phyloP scores from a whole-genome alignment of 2,888 invertebrate genomes.

The Lithophane ornitopus region DNA sequence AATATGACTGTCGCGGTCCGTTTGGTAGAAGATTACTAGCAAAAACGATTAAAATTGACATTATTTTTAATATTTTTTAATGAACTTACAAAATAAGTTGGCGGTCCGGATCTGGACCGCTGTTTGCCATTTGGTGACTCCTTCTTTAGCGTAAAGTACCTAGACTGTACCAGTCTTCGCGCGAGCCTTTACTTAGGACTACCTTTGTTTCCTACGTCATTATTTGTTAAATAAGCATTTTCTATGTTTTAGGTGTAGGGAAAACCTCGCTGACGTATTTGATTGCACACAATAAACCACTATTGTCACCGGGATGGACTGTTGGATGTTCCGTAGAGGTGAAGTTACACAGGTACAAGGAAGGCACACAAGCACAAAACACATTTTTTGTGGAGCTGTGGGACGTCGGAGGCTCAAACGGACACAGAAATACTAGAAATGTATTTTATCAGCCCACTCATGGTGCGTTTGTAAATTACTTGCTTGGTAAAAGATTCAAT shows the following conservation, averaged over 20 bases:
- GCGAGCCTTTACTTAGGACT: too few species aligned
- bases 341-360: conserved; percentile 98
- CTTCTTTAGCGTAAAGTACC: not conserved
- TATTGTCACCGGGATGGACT: conserved; percentile 97
- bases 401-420: conserved; percentile 99
- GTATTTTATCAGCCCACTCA: conserved; percentile 98
- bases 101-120: too few species aligned
- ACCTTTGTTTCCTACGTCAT: not conserved
- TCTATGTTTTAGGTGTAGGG: conserved; percentile 94
- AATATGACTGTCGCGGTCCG: too few species aligned
- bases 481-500: not conserved
- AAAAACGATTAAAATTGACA: too few species aligned
- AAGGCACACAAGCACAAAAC: conserved; percentile 97
- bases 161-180: too few species aligned
- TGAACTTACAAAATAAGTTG: too few species aligned
- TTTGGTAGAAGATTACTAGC: too few species aligned
- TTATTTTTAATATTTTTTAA: too few species aligned
- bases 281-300: conserved; percentile 96
- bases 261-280: conserved; percentile 98
- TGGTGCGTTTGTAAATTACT: conserved; percentile 89
- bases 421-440: conserved; percentile 97
- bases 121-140: too few species aligned
- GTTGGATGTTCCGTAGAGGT: conserved; percentile 99
- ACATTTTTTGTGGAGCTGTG: conserved; percentile 98
- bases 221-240: not conserved